Conservation (phyloP, 2,888 invertebrate species). For the Leuctra nigra region DNA sequence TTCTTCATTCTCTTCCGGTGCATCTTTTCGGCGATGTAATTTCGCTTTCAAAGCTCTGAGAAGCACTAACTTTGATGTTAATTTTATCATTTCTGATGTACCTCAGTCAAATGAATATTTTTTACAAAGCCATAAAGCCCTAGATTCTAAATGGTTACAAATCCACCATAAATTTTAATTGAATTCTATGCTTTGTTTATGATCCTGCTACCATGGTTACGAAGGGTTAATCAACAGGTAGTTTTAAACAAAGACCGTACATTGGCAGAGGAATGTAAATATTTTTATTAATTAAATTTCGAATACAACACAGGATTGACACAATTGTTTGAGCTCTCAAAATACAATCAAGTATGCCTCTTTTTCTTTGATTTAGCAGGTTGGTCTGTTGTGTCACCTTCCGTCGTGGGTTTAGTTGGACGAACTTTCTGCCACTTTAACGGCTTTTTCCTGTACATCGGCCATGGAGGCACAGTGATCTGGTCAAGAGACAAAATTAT, state of each 20-base stretch:
- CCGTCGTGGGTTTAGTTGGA: slow-evolving; percentile 33
- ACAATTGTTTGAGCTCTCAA: not conserved
- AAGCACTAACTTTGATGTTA: slow-evolving; percentile 2
- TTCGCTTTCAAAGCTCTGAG: not conserved
- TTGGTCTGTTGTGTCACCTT: slow-evolving; percentile 34
- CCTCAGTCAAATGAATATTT: too few relatives aligned
- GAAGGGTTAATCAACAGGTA: too few relatives aligned
- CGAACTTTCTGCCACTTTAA: slow-evolving; percentile 83
- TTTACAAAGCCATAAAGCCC: too few relatives aligned
- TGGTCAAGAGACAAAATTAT: too few relatives aligned
- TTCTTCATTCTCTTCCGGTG: slow-evolving; percentile 4
- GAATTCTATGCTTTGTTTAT: too few relatives aligned
- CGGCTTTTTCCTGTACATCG: slow-evolving; percentile 83
- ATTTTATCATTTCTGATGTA: slow-evolving; percentile 8
- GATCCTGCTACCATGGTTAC: too few relatives aligned
- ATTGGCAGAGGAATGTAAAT: not conserved
- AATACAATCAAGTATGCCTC: slow-evolving; percentile 36
- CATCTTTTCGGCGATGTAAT: not conserved
- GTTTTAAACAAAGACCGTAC: too few relatives aligned
- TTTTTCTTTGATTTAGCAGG: slow-evolving; percentile 44
- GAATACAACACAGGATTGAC: too few relatives aligned
- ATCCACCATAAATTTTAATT: too few relatives aligned
- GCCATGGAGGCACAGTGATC: slow-evolving; percentile 93
- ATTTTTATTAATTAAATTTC: not conserved
- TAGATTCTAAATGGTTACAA: too few relatives aligned